Conservation (phyloP, 2,797 vertebrate genomes). For the Anableps anableps region DNA sequence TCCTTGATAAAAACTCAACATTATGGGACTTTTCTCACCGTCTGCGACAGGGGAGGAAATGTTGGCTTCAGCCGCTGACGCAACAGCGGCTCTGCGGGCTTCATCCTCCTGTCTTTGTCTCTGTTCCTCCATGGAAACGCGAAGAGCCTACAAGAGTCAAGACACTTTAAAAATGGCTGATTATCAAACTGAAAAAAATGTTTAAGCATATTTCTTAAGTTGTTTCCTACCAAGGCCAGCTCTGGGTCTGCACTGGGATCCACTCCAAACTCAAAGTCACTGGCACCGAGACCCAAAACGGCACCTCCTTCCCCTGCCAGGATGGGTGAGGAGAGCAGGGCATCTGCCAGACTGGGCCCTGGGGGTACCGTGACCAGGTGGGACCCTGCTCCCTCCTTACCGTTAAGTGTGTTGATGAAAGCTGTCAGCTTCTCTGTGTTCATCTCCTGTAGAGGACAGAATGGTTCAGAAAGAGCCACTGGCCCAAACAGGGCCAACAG, state of each 20-base stretch:
- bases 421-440: constrained; percentile 95
- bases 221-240: constrained; percentile 88
- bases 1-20: neutral
- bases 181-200: neutral
- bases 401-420: constrained; percentile 94
- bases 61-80: constrained; percentile 88
- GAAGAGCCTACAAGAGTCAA: constrained; percentile 83
- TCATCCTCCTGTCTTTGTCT: constrained; percentile 95
- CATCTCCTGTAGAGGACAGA: constrained; percentile 78
- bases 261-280: constrained; percentile 95
- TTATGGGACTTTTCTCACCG: constrained; percentile 73
- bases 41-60: constrained; percentile 83
- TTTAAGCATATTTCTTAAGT: neutral
- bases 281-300: constrained; percentile 90
- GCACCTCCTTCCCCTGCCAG: constrained; percentile 94
- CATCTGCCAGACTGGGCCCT: constrained; percentile 92
- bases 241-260: constrained; percentile 94
- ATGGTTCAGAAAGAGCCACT: constrained; percentile 66
- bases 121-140: constrained; percentile 97
- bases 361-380: constrained; percentile 95
- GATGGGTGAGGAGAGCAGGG: constrained; percentile 92
- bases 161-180: constrained; percentile 3
- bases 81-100: constrained; percentile 87
- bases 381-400: constrained; percentile 93
- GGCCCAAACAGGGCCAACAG: constrained; percentile 51